phyloP scores from a whole-genome alignment of 2,888 invertebrate genomes.

The Zygogramma bicolorata region DNA sequence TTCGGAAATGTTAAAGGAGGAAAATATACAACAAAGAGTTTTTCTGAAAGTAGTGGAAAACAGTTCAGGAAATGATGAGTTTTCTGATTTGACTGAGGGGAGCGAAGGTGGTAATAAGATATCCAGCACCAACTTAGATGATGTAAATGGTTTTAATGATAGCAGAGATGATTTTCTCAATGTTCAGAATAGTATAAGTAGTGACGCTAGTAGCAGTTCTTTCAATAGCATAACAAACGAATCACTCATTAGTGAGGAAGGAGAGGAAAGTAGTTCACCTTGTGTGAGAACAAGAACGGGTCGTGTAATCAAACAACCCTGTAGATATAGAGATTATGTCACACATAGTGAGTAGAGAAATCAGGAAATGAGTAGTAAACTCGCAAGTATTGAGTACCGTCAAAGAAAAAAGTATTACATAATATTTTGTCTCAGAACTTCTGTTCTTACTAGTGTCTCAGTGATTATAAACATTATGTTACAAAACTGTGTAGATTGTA shows the following conservation, averaged over 20 bases:
- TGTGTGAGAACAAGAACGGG: background rate
- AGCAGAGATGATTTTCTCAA: background rate
- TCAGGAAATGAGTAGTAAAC: background rate
- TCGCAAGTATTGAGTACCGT: background rate
- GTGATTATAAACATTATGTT: background rate
- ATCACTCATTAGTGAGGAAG: background rate
- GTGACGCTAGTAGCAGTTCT: background rate
- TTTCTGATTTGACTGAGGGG: background rate
- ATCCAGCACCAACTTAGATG: background rate
- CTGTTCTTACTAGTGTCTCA: background rate
- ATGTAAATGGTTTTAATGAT: background rate
- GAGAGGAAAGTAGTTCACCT: background rate
- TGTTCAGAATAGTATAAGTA: background rate
- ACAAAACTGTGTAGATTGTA: background rate
- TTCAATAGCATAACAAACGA: background rate
- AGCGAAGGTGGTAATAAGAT: background rate
- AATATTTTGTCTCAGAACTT: background rate
- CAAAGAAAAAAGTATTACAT: background rate
- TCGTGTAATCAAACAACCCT: background rate
- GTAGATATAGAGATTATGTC: background rate
- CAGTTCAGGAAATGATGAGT: background rate
- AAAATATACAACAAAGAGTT: background rate
- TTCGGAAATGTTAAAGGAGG: background rate
- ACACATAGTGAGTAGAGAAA: background rate
- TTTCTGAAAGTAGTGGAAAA: background rate